Evolutionary conservation across 1,140 invertebrate genomes (phyloP).

Genomic region (Paramacrobiotus metropolitanus): DNA sequence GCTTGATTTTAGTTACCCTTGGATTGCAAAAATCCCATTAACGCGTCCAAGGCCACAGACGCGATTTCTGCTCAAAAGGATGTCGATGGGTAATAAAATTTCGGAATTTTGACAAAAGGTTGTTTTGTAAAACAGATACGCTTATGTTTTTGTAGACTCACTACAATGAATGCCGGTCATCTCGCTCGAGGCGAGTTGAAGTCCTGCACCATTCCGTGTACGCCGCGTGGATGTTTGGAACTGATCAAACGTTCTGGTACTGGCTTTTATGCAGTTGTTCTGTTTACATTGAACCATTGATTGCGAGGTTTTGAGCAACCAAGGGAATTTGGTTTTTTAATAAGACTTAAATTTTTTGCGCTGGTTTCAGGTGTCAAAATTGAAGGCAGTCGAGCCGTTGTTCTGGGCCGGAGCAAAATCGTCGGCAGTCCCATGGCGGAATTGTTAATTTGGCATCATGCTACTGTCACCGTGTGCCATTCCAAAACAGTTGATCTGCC

Average conservation of each 20-base stretch:
- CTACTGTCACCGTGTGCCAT: slow-evolving; percentile 88
- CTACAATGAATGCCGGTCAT: slow-evolving; percentile 72
- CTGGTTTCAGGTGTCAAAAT: slow-evolving; percentile 38
- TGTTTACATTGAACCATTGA: background rate
- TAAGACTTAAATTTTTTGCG: background rate
- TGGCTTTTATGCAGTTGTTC: background rate
- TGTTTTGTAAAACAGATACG: background rate
- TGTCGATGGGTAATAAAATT: slow-evolving; percentile 58
- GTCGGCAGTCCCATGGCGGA: slow-evolving; percentile 84
- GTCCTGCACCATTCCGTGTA: slow-evolving; percentile 67
- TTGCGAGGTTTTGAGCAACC: background rate
- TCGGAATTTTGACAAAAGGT: background rate
- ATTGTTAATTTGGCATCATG: slow-evolving; percentile 82
- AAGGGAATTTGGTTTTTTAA: background rate
- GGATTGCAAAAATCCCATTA: slow-evolving; percentile 51
- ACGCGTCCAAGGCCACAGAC: slow-evolving; percentile 65
- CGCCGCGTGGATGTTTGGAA: slow-evolving; percentile 72
- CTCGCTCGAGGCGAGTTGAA: slow-evolving; percentile 42
- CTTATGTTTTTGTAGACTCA: slow-evolving; percentile 32
- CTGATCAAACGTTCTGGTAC: slow-evolving; percentile 46
- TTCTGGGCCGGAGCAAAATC: slow-evolving; percentile 87
- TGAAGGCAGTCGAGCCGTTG: slow-evolving; percentile 62
- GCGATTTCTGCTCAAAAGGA: slow-evolving; percentile 62
- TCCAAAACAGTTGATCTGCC: slow-evolving; percentile 66
- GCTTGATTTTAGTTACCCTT: slow-evolving; percentile 48